These are phyloP conservation scores for Agapornis roseicollis DNA, from an alignment of 2,113 vertebrate genomes.

Conservation along the genomic window DNA sequence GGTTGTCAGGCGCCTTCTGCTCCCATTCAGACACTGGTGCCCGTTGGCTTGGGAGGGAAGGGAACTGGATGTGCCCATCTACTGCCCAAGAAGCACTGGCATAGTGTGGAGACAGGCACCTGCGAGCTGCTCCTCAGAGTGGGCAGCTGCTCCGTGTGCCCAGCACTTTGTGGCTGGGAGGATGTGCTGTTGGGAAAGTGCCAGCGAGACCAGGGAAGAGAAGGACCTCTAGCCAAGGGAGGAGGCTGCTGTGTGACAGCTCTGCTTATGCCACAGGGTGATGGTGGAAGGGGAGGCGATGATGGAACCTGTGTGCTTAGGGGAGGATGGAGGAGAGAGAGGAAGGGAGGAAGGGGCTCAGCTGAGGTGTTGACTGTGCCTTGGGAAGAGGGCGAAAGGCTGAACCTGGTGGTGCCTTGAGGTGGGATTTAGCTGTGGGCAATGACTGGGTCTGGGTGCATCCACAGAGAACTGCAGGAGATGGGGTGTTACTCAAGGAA, in stretches of 20 bases:
- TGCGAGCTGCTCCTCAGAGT: not conserved
- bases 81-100: not conserved
- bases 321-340: not conserved
- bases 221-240: rapidly evolving
- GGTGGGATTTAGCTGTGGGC: not conserved
- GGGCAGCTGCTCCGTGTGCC: rapidly evolving
- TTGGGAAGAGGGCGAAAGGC: not conserved
- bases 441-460: not conserved
- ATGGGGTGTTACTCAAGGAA: too few species aligned
- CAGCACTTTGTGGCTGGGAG: rapidly evolving
- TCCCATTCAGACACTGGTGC: not conserved
- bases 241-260: not conserved
- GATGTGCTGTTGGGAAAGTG: not conserved
- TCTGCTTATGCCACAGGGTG: rapidly evolving
- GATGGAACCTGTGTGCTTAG: not conserved
- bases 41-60: not conserved
- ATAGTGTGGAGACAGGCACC: rapidly evolving
- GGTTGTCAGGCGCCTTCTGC: not conserved
- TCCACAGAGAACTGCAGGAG: not conserved
- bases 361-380: rapidly evolving
- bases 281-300: not conserved
- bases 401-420: not conserved
- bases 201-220: not conserved
- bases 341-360: not conserved
- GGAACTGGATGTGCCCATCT: rapidly evolving